Conservation (phyloP, 1,140 invertebrate genomes). For the Drosophila tani region DNA sequence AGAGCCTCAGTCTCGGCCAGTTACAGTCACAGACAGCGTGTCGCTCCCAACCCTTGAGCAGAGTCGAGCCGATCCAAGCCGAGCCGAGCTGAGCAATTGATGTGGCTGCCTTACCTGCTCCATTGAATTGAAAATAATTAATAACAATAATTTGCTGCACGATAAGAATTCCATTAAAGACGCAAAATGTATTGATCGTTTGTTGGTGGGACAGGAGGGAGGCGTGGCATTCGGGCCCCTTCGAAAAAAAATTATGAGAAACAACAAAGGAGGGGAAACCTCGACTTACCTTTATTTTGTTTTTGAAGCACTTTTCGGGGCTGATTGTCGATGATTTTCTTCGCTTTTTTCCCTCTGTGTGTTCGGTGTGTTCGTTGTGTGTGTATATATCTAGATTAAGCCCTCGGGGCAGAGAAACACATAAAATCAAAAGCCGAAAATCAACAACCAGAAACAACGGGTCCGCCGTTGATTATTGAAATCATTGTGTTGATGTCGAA, state of each 20-base stretch:
- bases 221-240: constrained; percentile 59
- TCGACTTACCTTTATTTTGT: constrained; percentile 56
- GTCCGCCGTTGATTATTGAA: constrained; percentile 76
- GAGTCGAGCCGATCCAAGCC: not conserved
- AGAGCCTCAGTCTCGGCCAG: constrained; percentile 63
- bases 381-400: constrained; percentile 79
- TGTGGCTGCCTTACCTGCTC: constrained; percentile 42
- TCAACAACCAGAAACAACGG: constrained; percentile 42
- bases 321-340: constrained; percentile 64
- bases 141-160: constrained; percentile 84
- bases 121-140: constrained; percentile 77
- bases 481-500: constrained; percentile 70
- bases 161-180: constrained; percentile 84
- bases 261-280: constrained; percentile 58
- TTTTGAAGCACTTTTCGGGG: constrained; percentile 67
- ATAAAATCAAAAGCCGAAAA: constrained; percentile 50
- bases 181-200: constrained; percentile 75
- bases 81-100: constrained; percentile 58
- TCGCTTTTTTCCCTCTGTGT: constrained; percentile 23
- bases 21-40: constrained; percentile 76
- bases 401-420: constrained; percentile 54
- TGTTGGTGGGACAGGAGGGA: constrained; percentile 19
- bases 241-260: constrained; percentile 31
- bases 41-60: constrained; percentile 79
- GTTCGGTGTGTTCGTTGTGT: not conserved